Conservation (phyloP, 2,888 invertebrate species). For the Cataglyphis altisquamis region DNA sequence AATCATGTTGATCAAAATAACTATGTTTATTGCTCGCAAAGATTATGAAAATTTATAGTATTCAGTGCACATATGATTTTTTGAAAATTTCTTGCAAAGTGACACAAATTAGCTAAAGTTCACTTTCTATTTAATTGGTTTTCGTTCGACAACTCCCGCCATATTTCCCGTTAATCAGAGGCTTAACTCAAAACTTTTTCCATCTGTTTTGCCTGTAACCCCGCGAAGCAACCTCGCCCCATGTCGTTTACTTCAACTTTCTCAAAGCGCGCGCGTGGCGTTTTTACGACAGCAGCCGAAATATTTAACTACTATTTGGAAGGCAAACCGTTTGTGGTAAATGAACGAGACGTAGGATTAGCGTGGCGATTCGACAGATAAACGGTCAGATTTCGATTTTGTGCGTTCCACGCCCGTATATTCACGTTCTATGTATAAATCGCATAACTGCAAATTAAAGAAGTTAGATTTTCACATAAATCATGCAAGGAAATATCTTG, state of each 20-base stretch:
- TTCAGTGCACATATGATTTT: neutral
- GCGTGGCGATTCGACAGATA: slow-evolving; percentile 65
- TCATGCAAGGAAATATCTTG: slow-evolving; percentile 1
- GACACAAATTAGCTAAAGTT: slow-evolving; percentile 47
- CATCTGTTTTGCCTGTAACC: slow-evolving; percentile 68
- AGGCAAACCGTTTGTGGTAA: slow-evolving; percentile 56
- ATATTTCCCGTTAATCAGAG: slow-evolving; percentile 77
- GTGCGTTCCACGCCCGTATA: neutral
- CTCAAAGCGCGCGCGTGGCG: slow-evolving; percentile 49
- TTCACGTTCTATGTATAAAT: slow-evolving; percentile 3
- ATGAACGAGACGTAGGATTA: slow-evolving; percentile 58
- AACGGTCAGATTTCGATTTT: slow-evolving; percentile 37
- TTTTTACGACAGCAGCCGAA: slow-evolving; percentile 65
- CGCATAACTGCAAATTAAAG: slow-evolving; percentile 21
- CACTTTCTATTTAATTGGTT: slow-evolving; percentile 66
- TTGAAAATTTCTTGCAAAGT: slow-evolving; percentile 18
- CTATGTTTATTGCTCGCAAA: neutral
- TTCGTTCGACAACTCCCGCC: slow-evolving; percentile 66
- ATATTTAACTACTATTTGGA: slow-evolving; percentile 69
- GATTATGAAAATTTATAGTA: slow-evolving; percentile 10
- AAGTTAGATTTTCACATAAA: slow-evolving; percentile 7
- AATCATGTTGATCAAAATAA: neutral
- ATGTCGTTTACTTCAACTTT: slow-evolving; percentile 72
- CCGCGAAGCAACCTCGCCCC: slow-evolving; percentile 48
- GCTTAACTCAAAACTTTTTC: slow-evolving; percentile 72